phyloP scores from a whole-genome alignment of 1,140 invertebrate species.

The Drosophila takahashii region DNA sequence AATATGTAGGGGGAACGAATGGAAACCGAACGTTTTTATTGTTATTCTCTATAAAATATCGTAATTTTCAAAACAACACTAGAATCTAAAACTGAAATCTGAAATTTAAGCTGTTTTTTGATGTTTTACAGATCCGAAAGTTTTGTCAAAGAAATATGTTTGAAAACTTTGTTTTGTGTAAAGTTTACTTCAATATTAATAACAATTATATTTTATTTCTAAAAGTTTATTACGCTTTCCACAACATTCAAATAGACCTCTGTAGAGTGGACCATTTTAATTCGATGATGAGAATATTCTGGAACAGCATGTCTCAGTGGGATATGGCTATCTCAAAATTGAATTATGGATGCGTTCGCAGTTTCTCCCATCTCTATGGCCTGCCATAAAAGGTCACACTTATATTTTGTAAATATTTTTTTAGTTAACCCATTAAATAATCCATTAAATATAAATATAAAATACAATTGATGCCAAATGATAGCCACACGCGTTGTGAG shows the following conservation, averaged over 20 bases:
- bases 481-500: background rate
- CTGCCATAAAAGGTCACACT: background rate
- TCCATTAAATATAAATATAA: background rate
- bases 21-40: too few species aligned
- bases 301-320: background rate
- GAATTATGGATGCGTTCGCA: background rate
- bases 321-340: background rate
- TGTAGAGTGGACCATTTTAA: background rate
- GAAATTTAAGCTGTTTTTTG: too few species aligned
- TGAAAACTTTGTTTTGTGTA: too few species aligned
- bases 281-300: background rate
- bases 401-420: background rate
- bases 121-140: too few species aligned
- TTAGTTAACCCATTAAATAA: background rate
- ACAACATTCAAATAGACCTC: too few species aligned
- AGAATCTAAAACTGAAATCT: too few species aligned
- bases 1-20: background rate
- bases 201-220: too few species aligned
- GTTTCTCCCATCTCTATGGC: background rate
- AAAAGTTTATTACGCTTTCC: too few species aligned
- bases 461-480: background rate
- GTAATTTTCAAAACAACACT: too few species aligned
- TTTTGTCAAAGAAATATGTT: too few species aligned
- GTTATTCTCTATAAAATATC: too few species aligned
- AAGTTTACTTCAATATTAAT: too few species aligned